These are phyloP conservation scores for Harpagoxenus sublaevis DNA, from an alignment of 2,888 invertebrate genomes.

Conservation along the genomic window DNA sequence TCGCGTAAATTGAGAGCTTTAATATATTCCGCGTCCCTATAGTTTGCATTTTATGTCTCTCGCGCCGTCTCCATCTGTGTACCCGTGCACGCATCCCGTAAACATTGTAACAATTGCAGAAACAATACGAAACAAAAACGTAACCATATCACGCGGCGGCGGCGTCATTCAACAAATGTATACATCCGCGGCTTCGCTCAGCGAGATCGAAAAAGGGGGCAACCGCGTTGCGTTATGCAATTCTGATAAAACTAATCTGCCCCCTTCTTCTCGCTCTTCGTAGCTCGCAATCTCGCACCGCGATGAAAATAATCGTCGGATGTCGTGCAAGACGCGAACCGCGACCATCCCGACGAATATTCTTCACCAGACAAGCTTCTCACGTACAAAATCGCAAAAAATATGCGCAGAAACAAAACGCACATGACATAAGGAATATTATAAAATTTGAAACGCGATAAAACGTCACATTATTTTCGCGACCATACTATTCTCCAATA, in stretches of 20 bases:
- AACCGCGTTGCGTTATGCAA: constrained; percentile 21
- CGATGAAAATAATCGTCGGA: constrained; percentile 54
- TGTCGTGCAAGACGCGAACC: neutral
- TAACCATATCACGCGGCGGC: constrained; percentile 81
- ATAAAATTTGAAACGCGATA: constrained; percentile 52
- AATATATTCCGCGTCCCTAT: constrained; percentile 37
- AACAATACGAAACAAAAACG: constrained; percentile 84
- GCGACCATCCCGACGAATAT: constrained; percentile 2
- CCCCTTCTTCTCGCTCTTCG: constrained; percentile 12
- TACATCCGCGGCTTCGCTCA: constrained; percentile 32
- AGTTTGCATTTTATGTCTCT: constrained; percentile 33
- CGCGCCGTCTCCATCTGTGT: constrained; percentile 29
- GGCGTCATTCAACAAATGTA: constrained; percentile 74
- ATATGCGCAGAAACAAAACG: constrained; percentile 29
- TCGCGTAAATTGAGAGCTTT: constrained; percentile 40
- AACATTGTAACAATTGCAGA: constrained; percentile 82
- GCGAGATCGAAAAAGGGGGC: constrained; percentile 40
- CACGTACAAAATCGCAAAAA: constrained; percentile 15
- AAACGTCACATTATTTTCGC: constrained; percentile 19
- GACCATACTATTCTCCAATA: neutral
- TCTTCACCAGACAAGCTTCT: neutral
- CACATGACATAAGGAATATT: constrained; percentile 15
- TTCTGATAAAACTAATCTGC: constrained; percentile 32
- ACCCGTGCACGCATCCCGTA: constrained; percentile 45
- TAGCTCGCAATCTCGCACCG: constrained; percentile 41